Evolutionary conservation across 2,888 invertebrate species (phyloP), one percentile per base, ranked within the genome.

Genomic region (Phengaris alcon): DNA sequence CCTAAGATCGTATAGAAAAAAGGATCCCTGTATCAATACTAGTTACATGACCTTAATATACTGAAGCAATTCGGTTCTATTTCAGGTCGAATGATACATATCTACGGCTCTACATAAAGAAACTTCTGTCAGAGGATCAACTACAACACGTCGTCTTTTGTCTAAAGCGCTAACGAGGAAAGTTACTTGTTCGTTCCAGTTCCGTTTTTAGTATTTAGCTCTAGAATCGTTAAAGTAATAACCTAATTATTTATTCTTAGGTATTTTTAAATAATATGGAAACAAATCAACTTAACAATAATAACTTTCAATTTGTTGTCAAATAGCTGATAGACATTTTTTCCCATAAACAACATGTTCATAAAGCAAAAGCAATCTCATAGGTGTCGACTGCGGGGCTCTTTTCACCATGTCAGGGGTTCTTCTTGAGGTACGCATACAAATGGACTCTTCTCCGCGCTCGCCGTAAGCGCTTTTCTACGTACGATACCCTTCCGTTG

Each of bases 361-460:
- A 64, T 64, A 64, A 35, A 64, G 35, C 64, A 64, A 52, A 72
- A 72, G 74, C 70, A 59, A 68, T 75, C 70, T 77, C 74, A 74
- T 74, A 69, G 68, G 73, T 78, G 79, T 84, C 78, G 79, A 85
- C 64, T 64, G 64, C 64, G 64, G 22, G 22, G 82, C 80, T 84
- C 83, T 85, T 87, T 86, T 86, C 82, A 83, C 82, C 76, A 84
- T 83, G 85, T 85, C 84, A 86, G 83, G 85, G 80, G 83, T 81
- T 82, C 86, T 86, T 80, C 72, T 72, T 35, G 72, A 72, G 72
- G 72, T 52, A 72, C 72, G 64, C 64, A 72, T 81, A 82, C 84
- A 87, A 88, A 87, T 88, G 88, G 87, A 82, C 84, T 81, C 75
- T 70, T 75, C 57, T 46, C 55, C 48, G 68, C 85, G 82, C 80